A percentile compares a stretch with the other conserved stretches of the same genome.
Evolutionary conservation across 2,888 invertebrate species (phyloP).

Genomic region (Cataglyphis livida): DNA sequence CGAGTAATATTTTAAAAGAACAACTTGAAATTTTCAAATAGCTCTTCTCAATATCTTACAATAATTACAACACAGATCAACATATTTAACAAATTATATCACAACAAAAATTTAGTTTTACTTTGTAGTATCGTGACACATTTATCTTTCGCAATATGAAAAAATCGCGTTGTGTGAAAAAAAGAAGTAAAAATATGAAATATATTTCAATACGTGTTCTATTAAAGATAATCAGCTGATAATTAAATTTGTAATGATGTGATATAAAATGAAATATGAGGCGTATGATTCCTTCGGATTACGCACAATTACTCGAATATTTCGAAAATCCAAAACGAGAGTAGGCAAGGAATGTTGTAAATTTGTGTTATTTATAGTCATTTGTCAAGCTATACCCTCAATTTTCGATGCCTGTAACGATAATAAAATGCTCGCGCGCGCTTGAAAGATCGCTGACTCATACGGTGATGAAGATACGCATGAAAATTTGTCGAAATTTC

Average conservation of each 20-base stretch:
- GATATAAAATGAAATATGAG: slow-evolving; percentile 22
- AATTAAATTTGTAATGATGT: slow-evolving; percentile 53
- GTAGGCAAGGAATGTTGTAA: slow-evolving; percentile 25
- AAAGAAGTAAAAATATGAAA: neutral
- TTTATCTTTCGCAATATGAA: neutral
- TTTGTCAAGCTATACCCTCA: slow-evolving; percentile 13
- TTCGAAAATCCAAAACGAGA: slow-evolving; percentile 4
- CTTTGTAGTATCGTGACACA: neutral
- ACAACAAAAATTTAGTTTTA: neutral
- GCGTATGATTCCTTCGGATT: neutral
- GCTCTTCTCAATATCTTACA: neutral
- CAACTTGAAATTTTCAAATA: neutral
- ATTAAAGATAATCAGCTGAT: neutral
- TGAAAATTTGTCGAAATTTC: slow-evolving; percentile 35
- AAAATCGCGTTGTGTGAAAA: neutral
- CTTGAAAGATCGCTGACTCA: slow-evolving; percentile 37
- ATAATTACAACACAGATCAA: neutral
- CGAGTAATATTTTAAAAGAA: neutral
- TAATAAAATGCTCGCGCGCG: slow-evolving; percentile 19
- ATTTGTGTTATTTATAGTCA: slow-evolving; percentile 32
- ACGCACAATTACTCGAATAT: slow-evolving; percentile 5
- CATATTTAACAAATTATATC: neutral
- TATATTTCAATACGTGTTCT: neutral
- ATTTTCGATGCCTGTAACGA: slow-evolving; percentile 14
- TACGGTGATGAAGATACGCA: slow-evolving; percentile 3